Conservation (phyloP, 2,113 vertebrate species). For the Kryptolebias marmoratus region DNA sequence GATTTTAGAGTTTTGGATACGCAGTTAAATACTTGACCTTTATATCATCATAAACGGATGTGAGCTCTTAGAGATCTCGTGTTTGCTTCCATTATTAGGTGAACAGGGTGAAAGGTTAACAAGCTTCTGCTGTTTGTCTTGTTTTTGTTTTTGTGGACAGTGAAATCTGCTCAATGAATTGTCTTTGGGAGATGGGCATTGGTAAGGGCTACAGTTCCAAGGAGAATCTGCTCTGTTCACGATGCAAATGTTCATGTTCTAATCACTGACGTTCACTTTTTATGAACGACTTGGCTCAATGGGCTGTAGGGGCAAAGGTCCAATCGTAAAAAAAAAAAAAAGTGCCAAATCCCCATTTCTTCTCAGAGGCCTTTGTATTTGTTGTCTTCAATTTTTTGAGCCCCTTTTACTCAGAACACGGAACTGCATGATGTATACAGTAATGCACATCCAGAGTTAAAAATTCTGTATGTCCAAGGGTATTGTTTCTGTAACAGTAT, state of each 20-base stretch:
- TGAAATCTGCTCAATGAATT: slow-evolving; percentile 22
- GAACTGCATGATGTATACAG: slow-evolving; percentile 8
- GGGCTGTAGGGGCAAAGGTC: slow-evolving; percentile 20
- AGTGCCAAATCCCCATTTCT: slow-evolving; percentile 59
- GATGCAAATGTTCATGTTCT: slow-evolving; percentile 1
- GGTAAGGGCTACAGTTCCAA: slow-evolving; percentile 72
- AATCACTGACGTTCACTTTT: slow-evolving; percentile 21
- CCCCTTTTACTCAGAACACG: slow-evolving; percentile 20
- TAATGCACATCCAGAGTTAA: slow-evolving; percentile 18
- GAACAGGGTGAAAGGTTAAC: background rate
- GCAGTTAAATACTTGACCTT: background rate
- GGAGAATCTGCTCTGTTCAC: slow-evolving; percentile 14
- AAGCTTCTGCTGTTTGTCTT: background rate
- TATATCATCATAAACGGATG: background rate
- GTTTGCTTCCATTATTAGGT: background rate
- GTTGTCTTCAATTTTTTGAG: slow-evolving; percentile 27
- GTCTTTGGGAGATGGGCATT: slow-evolving; percentile 34
- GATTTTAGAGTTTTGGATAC: too few relatives aligned
- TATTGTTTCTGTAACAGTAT: slow-evolving; percentile 39
- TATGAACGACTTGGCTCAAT: slow-evolving; percentile 9
- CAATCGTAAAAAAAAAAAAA: slow-evolving; percentile 41
- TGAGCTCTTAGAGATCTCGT: background rate
- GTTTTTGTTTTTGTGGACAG: slow-evolving; percentile 16
- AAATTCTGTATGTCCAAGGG: slow-evolving; percentile 41
- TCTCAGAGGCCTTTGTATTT: slow-evolving; percentile 58